Evolutionary conservation across 2,797 vertebrate species (phyloP), one percentile per base, ranked within the genome.

Genomic region (Sardinella longiceps): DNA sequence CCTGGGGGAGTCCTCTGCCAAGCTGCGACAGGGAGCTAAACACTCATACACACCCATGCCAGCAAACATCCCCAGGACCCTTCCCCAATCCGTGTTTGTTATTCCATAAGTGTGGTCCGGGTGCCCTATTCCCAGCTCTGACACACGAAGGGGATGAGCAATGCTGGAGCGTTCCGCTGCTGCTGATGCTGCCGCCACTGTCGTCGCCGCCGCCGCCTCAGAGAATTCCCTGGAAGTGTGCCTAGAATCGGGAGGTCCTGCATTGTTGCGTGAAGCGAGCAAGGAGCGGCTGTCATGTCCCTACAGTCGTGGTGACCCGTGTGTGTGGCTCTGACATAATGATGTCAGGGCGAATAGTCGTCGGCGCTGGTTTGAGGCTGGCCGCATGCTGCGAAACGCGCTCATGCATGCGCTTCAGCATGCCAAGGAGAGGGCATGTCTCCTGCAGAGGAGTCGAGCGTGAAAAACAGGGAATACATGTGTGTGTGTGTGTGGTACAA

Each of bases 341-440:
- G 70, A 77, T 77, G 70, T 77, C 70, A 77, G 70, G 20, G 70
- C 18, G 23, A 77, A 77, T 77, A 77, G 70, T 77, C 33, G 20
- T 77, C 70, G 5, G 70, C 2, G 70, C 18, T 20, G 70, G 18
- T 39, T 39, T 33, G 25, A 58, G 23, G 56, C 33, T 20, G 70
- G 18, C 18, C 18, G 37, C 37, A 6, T 77, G 37, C 70, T 23
- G 37, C 2, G 70, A 77, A 2, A 18, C 33, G 9, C 70, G 23
- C 33, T 23, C 70, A 77, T 77, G 70, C 70, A 39, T 77, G 70
- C 70, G 9, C 70, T 77, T 37, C 18, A 23, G 43, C 70, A 77
- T 77, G 70, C 70, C 70, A 77, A 77, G 70, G 70, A 77, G 70
- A 77, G 70, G 33, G 70, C 70, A 77, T 15, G 70, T 77, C 70